Evolutionary conservation across 2,113 vertebrate genomes (phyloP).

Genomic region (Origma solitaria): DNA sequence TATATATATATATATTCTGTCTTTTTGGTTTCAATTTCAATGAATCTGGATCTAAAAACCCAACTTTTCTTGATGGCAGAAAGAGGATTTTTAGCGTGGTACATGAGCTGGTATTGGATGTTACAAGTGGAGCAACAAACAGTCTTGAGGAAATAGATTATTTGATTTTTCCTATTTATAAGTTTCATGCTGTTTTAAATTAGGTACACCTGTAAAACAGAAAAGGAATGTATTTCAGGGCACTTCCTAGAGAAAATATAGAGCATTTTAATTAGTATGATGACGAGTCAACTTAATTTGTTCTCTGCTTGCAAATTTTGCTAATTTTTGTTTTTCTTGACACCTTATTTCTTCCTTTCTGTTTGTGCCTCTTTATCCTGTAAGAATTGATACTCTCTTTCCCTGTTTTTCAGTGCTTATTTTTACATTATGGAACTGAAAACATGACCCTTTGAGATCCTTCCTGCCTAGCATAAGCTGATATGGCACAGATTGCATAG

Average conservation of each 20-base stretch:
- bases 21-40: neutral
- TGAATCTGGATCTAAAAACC: rapidly evolving
- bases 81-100: neutral
- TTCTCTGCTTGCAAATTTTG: neutral
- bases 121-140: neutral
- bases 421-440: neutral
- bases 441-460: neutral
- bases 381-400: neutral
- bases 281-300: neutral
- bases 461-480: neutral
- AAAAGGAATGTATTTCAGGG: neutral
- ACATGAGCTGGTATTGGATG: neutral
- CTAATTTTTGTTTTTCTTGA: neutral
- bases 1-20: neutral
- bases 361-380: neutral
- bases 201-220: neutral
- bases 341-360: neutral
- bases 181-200: constrained; percentile 18
- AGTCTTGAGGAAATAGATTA: neutral
- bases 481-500: neutral
- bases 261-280: neutral
- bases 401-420: neutral
- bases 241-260: neutral
- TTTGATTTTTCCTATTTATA: constrained; percentile 23
- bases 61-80: neutral